A percentile compares a stretch with the other conserved stretches of the same genome.
These are phyloP conservation scores for Heterochromis multidens DNA, from an alignment of 2,113 vertebrate genomes.

Conservation along the genomic window DNA sequence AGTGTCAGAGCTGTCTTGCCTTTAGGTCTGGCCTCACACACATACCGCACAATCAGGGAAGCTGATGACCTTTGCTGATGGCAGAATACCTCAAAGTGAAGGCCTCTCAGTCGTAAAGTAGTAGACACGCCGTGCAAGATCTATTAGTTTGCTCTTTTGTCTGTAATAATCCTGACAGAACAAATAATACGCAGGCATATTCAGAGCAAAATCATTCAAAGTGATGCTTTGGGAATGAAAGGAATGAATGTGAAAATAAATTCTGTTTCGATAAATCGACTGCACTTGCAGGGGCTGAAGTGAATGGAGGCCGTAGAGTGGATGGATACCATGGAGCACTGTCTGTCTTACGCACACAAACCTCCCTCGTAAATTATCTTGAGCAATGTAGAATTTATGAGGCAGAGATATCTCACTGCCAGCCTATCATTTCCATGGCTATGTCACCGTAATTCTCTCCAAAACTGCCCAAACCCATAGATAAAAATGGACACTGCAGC, in stretches of 20 bases:
- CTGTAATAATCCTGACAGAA: conserved; percentile 64
- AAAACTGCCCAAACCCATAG: conserved; percentile 67
- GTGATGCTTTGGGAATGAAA: conserved; percentile 39
- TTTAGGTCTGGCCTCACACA: conserved; percentile 15
- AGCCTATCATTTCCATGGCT: conserved; percentile 75
- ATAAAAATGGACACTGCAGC: conserved; percentile 60
- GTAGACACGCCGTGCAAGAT: conserved; percentile 26
- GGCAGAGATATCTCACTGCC: conserved; percentile 73
- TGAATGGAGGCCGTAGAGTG: conserved; percentile 45
- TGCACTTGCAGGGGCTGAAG: conserved; percentile 20
- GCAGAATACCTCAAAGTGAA: conserved; percentile 33
- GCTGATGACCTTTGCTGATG: conserved; percentile 64
- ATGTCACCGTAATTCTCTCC: conserved; percentile 77
- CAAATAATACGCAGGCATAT: conserved; percentile 49
- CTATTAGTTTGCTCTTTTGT: conserved; percentile 69
- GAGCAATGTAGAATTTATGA: conserved; percentile 77
- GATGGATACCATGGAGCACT: conserved; percentile 65
- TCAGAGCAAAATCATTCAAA: conserved; percentile 59
- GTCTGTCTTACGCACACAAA: conserved; percentile 69
- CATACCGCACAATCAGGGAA: conserved; percentile 25
- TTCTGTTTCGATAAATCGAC: conserved; percentile 50
- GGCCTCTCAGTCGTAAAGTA: conserved; percentile 51
- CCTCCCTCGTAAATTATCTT: conserved; percentile 73
- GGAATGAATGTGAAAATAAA: conserved; percentile 56
- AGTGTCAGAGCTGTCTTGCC: neutral